Base-by-base conservation (phyloP, 2,888 invertebrate genomes). In the Lycophotia porphyrea region DNA sequence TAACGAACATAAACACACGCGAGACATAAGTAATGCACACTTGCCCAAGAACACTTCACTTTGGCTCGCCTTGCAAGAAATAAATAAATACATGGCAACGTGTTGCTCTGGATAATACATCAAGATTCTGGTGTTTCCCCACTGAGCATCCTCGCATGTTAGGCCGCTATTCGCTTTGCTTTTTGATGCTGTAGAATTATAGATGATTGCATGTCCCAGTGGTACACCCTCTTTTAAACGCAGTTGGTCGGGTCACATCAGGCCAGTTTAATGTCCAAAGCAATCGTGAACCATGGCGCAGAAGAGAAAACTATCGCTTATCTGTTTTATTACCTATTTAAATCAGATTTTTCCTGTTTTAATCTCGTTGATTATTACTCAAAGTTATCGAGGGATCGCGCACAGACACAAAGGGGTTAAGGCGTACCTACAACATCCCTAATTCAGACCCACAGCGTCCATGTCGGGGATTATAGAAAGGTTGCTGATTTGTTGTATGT, bases 1-100 rank as follows among this genome's bases (percentile, higher is more conserved):
- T 85, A 85, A 63, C 85, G 65, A 24, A 39, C n/a, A 39, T 64
- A 64, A 66, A 70, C 67, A 60, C 21, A 21, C 36, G 55, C n/a
- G 18, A 24, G 5, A 52, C n/a, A 74, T 39, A 34, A 34, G 31
- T 60, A 4, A 21, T 21, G 21, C n/a, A n/a, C n/a, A n/a, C n/a
- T n/a, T n/a, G n/a, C 60, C 21, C 31, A 58, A 15, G 58, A 58
- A 31, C 58, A 58, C 31, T 58, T 58, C 58, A 58, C 31, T 58
- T 31, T 31, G 18, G 52, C 52, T 52, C 27, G 27, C 55, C 55
- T 55, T 27, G 55, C 55, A 27, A 27, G 5, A 11, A 49, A 49
- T 24, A 24, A n/a, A n/a, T 52, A 52, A 52, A 13, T 52, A 55
- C 27, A 55, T 55, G 5, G 55, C 27, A 55, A 27, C 27, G 7